Base-by-base conservation (phyloP, 2,113 vertebrate species). In the Xiphophorus couchianus region DNA sequence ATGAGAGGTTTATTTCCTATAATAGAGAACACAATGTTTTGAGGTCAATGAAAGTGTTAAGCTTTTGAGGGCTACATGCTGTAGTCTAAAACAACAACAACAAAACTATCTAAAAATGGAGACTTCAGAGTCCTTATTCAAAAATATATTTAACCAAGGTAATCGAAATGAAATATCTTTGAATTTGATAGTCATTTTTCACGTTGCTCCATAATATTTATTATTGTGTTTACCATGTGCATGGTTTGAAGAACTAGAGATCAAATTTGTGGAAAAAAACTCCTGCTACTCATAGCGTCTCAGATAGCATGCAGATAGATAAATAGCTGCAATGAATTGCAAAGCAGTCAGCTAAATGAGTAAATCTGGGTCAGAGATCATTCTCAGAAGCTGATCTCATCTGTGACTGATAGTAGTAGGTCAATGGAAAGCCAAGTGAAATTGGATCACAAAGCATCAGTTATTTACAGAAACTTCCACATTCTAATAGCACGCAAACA, bases 351-450 rank as follows among this genome's bases (percentile, higher is more conserved):
- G 22, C 33, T 13, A 67, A 66, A 68, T 48, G 12, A 25, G 25
- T 27, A 73, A 28, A 54, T 54, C 30, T 77, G 65, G 71, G 30
- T 29, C 22, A 51, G 13, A 27, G 29, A 28, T 78, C 39, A 71
- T 15, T 79, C 33, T 68, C 37, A 60, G n/a, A 61, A 80, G 44
- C 28, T 37, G 69, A 79, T 76, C 62, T 71, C 27, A 61, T 7
- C 54, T 66, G 31, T 78, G 76, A 78, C 31, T 82, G 73, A 69
- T 60, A 60, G 76, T 78, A 37, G 71, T 71, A 76, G 77, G 67
- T 80, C 82, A 82, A 3, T 74, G 83, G 80, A 88, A 86, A 85
- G 64, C 73, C 60, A 19, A 37, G 71, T 48, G 70, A 51, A 60
- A 88, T 60, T 76, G 64, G 78, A 89, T 87, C 74, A 82, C 25